Evolutionary conservation across 1,140 invertebrate genomes (phyloP), one percentile per base, ranked within the genome.

Genomic region (Megathymus violae): DNA sequence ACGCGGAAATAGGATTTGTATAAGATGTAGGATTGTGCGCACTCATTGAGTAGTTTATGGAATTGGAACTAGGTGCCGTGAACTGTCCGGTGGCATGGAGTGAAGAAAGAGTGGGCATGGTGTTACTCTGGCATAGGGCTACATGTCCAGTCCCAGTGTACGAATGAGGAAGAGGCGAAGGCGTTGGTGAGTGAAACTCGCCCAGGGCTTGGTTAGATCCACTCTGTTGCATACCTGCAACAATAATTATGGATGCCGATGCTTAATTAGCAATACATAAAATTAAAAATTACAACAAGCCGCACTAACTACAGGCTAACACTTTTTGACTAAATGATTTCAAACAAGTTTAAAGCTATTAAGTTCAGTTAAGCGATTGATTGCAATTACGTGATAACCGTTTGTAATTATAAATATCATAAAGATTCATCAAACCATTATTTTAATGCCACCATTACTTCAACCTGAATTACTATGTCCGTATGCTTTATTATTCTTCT

Each of bases 71-170:
- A 62, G 89, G 86, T 64, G 93, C 85, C 43, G 92, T 92, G 81
- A 93, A 89, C 52, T 91, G 89, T 34, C 79, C 82, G 52, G 92
- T 89, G 67, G 92, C 92, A 41, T 92, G 91, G 51, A 93, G 84
- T 5, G 89, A 79, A 64, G 93, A 93, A 52, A 94, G 86, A 58
- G 92, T 93, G 60, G 92, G 92, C 93, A 93, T 93, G 60, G 93
- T 94, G 85, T 91, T 93, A 88, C 92, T 93, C 89, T 94, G 93
- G 65, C 92, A 93, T 50, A 92, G 86, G 34, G 86, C 80, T 11
- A 85, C 69, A 75, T 92, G 84, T 65, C 89, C 90, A 0, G 91
- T 80, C 27, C 88, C 84, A 43, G 91, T 89, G 62, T 93, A 93
- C 71, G 92, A 91, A 56, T 92, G 92, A 19, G 93, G 92, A 36